These are phyloP conservation scores for Amyelois transitella DNA, from an alignment of 1,140 invertebrate genomes.

Conservation along the genomic window DNA sequence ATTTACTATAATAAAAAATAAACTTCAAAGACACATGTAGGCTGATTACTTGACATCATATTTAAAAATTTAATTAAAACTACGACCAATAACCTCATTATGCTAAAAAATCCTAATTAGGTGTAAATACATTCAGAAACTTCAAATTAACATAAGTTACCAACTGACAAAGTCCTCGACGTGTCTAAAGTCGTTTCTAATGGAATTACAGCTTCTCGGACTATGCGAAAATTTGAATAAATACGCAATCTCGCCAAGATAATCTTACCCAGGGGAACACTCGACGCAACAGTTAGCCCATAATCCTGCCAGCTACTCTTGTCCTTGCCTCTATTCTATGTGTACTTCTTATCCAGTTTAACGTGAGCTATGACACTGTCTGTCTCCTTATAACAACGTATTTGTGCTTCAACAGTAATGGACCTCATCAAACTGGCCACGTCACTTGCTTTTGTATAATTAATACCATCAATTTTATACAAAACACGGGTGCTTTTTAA, in stretches of 20 bases:
- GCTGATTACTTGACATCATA: neutral
- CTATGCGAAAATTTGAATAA: slow-evolving; percentile 24
- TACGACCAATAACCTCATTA: neutral
- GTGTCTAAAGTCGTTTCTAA: slow-evolving; percentile 4
- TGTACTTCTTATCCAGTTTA: neutral
- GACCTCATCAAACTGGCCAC: neutral
- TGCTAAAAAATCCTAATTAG: neutral
- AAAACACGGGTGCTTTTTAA: slow-evolving; percentile 1
- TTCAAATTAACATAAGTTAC: neutral
- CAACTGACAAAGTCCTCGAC: neutral
- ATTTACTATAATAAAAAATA: too few relatives aligned
- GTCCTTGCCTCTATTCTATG: slow-evolving; percentile 2
- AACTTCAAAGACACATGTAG: neutral
- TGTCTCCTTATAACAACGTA: neutral
- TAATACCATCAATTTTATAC: slow-evolving; percentile 6
- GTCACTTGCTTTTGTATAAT: neutral
- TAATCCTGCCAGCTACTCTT: slow-evolving; percentile 12
- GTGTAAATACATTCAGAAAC: neutral
- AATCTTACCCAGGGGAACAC: slow-evolving; percentile 15
- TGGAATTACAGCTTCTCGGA: slow-evolving; percentile 5
- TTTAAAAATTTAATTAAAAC: neutral
- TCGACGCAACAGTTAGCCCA: slow-evolving; percentile 32
- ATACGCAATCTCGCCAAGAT: slow-evolving; percentile 20
- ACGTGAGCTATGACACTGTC: slow-evolving; percentile 2
- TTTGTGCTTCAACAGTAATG: slow-evolving; percentile 4